phyloP scores from a whole-genome alignment of 2,888 invertebrate genomes.

The Lasioglossum villosulum region DNA sequence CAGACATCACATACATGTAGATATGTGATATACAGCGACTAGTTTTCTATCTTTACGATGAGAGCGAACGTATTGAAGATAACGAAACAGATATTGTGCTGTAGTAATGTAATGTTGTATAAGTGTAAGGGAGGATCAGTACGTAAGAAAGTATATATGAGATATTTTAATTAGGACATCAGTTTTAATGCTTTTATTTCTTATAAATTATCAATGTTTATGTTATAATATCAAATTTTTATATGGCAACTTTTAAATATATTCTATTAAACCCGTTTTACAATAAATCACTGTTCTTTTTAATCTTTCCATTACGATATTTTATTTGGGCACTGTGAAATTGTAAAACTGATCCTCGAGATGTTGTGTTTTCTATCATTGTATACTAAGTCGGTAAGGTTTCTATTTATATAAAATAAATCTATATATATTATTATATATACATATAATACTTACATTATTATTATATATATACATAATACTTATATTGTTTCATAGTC shows the following conservation, averaged over 20 bases:
- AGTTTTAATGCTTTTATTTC: constrained; percentile 26
- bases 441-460: too few species aligned
- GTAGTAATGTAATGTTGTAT: constrained; percentile 50
- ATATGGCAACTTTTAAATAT: constrained; percentile 31
- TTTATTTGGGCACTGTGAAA: constrained; percentile 37
- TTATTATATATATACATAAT: constrained; percentile 29
- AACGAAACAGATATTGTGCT: constrained; percentile 54
- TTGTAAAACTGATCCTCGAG: constrained; percentile 60
- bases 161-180: constrained; percentile 26
- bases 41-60: not conserved
- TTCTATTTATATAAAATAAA: constrained; percentile 65
- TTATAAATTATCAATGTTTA: constrained; percentile 35
- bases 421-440: too few species aligned
- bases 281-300: constrained; percentile 38
- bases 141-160: constrained; percentile 41
- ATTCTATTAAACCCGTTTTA: constrained; percentile 34
- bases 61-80: constrained; percentile 23
- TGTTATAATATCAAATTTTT: constrained; percentile 41
- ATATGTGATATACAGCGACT: not conserved
- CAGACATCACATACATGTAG: not conserved
- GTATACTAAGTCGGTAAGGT: constrained; percentile 60
- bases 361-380: constrained; percentile 69
- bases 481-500: constrained; percentile 51
- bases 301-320: constrained; percentile 5
- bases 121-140: constrained; percentile 56